Percentiles rank a stretch among this genome's conserved stretches.
phyloP scores from a whole-genome alignment of 1,140 invertebrate genomes.

The Bicyclus anynana region DNA sequence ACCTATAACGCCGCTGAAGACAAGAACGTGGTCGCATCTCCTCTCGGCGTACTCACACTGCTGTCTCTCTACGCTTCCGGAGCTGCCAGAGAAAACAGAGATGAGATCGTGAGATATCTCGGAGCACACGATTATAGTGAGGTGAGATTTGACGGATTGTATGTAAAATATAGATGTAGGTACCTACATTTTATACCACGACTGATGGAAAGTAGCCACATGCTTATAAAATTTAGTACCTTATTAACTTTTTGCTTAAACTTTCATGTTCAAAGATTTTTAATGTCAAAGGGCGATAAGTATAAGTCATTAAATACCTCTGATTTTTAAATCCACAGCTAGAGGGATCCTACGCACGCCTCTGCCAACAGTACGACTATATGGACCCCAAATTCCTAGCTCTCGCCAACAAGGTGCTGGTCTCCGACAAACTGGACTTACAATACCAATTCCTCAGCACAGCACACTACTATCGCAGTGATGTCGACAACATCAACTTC shows the following conservation, averaged over 20 bases:
- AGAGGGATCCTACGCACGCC: slow-evolving; percentile 19
- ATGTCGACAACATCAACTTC: slow-evolving; percentile 36
- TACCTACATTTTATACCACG: too few species aligned
- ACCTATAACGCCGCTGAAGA: slow-evolving; percentile 21
- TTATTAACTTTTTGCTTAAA: too few species aligned
- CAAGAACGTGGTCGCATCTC: slow-evolving; percentile 38
- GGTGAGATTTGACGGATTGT: too few species aligned
- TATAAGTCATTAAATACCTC: neutral
- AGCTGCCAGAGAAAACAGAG: slow-evolving; percentile 15
- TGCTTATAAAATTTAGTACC: too few species aligned
- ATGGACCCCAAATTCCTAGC: slow-evolving; percentile 32
- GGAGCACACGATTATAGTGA: slow-evolving; percentile 23
- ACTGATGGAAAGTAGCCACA: too few species aligned
- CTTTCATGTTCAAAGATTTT: too few species aligned
- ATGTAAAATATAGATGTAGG: too few species aligned
- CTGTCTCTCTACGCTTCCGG: slow-evolving; percentile 31
- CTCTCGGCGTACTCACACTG: slow-evolving; percentile 31
- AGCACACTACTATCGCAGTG: slow-evolving; percentile 23
- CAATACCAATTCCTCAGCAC: slow-evolving; percentile 21
- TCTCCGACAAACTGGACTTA: slow-evolving; percentile 22
- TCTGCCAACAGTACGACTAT: slow-evolving; percentile 24
- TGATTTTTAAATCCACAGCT: slow-evolving; percentile 10
- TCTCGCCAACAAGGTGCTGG: slow-evolving; percentile 37
- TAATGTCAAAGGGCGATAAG: too few species aligned
- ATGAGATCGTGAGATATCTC: slow-evolving; percentile 28